Percentiles rank a stretch among this genome's conserved stretches.
Conservation (phyloP, 2,888 invertebrate species). For the Phania funesta region DNA sequence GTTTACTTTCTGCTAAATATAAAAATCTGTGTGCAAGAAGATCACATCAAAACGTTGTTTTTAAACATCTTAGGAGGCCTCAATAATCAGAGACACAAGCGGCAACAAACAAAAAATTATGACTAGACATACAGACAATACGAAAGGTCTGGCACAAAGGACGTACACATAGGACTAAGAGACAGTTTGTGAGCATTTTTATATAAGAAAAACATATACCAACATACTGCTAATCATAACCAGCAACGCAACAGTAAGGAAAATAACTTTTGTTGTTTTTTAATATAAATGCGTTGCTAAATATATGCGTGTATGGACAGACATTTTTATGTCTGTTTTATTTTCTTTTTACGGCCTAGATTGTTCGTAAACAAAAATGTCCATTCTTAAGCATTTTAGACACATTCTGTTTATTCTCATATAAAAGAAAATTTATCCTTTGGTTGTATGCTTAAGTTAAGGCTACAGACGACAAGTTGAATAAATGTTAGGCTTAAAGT, state of each 20-base stretch:
- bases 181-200: background rate
- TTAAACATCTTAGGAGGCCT: slow-evolving; percentile 52
- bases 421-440: background rate
- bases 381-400: background rate
- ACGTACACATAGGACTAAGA: background rate
- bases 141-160: background rate
- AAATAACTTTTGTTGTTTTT: background rate
- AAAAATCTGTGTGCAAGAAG: slow-evolving; percentile 37
- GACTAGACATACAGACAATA: slow-evolving; percentile 17
- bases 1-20: slow-evolving; percentile 54
- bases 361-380: background rate
- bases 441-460: background rate
- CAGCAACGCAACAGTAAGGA: slow-evolving; percentile 32
- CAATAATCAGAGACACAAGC: background rate
- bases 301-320: background rate
- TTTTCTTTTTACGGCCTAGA: no score
- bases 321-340: background rate
- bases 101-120: background rate
- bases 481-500: slow-evolving; percentile 51
- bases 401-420: background rate
- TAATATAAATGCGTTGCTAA: background rate
- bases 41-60: slow-evolving; percentile 34
- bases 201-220: slow-evolving; percentile 2
- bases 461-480: slow-evolving; percentile 23
- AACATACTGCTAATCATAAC: slow-evolving; percentile 45